phyloP scores from a whole-genome alignment of 1,140 invertebrate species.

The Drosophila carrolli region DNA sequence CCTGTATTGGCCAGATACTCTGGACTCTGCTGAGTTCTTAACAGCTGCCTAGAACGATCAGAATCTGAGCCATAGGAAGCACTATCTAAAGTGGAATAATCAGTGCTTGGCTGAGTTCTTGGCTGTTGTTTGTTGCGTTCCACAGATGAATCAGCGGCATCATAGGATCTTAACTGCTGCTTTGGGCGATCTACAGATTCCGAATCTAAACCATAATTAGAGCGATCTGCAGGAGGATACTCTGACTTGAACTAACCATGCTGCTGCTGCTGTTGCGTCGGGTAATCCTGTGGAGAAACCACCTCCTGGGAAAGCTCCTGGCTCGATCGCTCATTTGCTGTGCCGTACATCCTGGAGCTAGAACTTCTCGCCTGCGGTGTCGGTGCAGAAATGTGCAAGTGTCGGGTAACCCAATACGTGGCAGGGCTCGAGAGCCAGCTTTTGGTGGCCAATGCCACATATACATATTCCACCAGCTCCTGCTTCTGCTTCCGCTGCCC shows the following conservation, averaged over 20 bases:
- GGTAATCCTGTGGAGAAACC: conserved; percentile 1
- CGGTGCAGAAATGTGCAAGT: conserved; percentile 81
- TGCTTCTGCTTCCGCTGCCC: neutral
- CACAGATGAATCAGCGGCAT: neutral
- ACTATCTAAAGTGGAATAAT: conserved; percentile 2
- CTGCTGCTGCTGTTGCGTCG: conserved; percentile 10
- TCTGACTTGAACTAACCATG: neutral
- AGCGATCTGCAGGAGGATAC: neutral
- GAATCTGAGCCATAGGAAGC: neutral
- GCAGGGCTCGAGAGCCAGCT: conserved; percentile 34
- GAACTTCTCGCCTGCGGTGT: conserved; percentile 77
- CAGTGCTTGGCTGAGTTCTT: conserved; percentile 3
- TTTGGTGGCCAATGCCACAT: conserved; percentile 44
- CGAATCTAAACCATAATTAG: neutral
- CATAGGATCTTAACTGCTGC: neutral
- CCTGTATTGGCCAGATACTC: conserved; percentile 12
- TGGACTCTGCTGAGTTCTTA: conserved; percentile 7
- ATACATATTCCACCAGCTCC: conserved; percentile 12
- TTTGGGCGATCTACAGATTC: conserved; percentile 9
- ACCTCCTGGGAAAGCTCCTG: conserved; percentile 2
- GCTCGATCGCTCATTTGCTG: conserved; percentile 19
- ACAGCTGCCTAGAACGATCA: conserved; percentile 33
- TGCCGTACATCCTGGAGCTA: conserved; percentile 38
- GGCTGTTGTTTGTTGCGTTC: conserved; percentile 2
- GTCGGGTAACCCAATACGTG: conserved; percentile 75